Base-by-base conservation (phyloP, 1,140 invertebrate genomes). In the Nixonia krombeini region DNA sequence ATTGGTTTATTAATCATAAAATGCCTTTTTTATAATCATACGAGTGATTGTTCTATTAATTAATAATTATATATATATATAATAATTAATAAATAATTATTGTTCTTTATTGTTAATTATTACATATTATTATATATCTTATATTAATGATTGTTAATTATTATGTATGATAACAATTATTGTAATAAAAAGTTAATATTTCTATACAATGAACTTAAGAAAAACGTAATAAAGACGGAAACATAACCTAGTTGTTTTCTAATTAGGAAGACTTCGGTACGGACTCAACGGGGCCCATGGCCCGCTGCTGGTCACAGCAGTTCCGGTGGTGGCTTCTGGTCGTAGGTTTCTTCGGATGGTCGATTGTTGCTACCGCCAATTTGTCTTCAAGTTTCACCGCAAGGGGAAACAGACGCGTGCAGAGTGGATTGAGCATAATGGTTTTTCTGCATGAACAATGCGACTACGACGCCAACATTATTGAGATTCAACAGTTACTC, bases 251-350 rank as follows among this genome's bases (percentile, higher is more conserved):
- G 17, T 13, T 21, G 13, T 25, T 44, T 7, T 25, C 4, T 13
- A 42, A 23, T 42, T 42, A 59, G 61, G 55, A 61, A 56, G 51
- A 51, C 35, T 15, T 23, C 15, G 50, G 41, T 31, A 41, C 33
- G 25, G 63, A 46, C 58, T 47, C 58, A 12, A 56, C 59, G 29
- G 66, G 77, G 82, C 77, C 78, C 76, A 85, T 85, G 83, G 83
- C 81, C 82, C 77, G 81, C 65, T 75, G 76, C 66, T 80, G 73
- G 77, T 77, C 74, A 55, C 73, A 69, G 65, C 73, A 79, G 75
- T 67, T 75, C 68, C 76, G 80, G 78, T 79, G 79, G 79, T 85
- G 79, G 79, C 70, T 84, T 67, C 67, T 79, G 74, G 66, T 82
- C 66, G 72, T 76, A 62, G 70, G 72, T 71, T 67, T 83, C 42